Conservation (phyloP, 2,797 vertebrate genomes). For the Poecilia gillii region DNA sequence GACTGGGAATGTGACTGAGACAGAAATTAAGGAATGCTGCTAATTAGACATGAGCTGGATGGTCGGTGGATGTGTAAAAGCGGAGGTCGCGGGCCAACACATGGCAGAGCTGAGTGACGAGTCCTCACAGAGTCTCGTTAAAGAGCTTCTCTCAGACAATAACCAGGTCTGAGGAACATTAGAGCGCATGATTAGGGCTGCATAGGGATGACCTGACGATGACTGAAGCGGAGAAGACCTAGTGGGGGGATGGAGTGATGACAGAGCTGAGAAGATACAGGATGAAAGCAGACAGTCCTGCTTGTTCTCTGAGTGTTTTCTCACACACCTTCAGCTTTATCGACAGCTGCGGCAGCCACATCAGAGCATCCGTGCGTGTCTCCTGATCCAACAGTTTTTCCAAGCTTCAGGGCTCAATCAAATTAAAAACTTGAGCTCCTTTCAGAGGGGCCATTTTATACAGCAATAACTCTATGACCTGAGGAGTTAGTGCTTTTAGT, state of each 20-base stretch:
- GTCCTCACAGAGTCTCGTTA: conserved; percentile 39
- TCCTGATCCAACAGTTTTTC: conserved; percentile 51
- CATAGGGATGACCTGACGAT: conserved; percentile 49
- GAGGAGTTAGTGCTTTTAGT: conserved; percentile 14
- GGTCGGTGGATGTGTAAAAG: conserved; percentile 68
- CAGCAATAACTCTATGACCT: conserved; percentile 23
- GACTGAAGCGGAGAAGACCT: conserved; percentile 10
- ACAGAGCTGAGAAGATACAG: conserved; percentile 36
- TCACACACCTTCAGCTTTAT: conserved; percentile 60
- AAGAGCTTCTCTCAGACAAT: conserved; percentile 49
- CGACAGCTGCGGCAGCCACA: conserved; percentile 57
- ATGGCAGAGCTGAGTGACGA: conserved; percentile 48
- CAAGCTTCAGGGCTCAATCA: conserved; percentile 54
- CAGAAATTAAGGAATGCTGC: conserved; percentile 71
- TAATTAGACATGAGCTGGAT: conserved; percentile 65
- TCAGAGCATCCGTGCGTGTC: conserved; percentile 48
- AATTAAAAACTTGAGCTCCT: conserved; percentile 49
- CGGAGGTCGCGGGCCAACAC: conserved; percentile 36
- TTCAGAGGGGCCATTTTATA: conserved; percentile 23
- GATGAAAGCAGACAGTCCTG: conserved; percentile 56
- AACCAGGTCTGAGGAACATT: conserved; percentile 52
- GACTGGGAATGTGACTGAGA: conserved; percentile 74
- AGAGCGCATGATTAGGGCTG: conserved; percentile 54
- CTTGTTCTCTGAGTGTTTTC: conserved; percentile 42
- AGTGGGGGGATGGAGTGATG: conserved; percentile 4